Conservation (phyloP, 2,113 vertebrate species). For the Oryctolagus cuniculus region mOryCun1.1 NC_091443.1:24179001-24179500, state of each 20-base stretch:
- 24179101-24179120: not conserved
- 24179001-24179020: not conserved
- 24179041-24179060: not conserved
- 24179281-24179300: conserved; percentile 1
- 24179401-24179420: not conserved
- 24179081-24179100: not conserved
- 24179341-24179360: not conserved
- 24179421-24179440: not conserved
- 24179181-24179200: not conserved
- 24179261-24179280: not conserved
- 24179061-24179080: not conserved
- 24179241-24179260: not conserved
- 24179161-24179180: not conserved
- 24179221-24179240: not conserved
- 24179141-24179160: not conserved
- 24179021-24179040: too few relatives aligned
- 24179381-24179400: not conserved
- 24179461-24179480: not conserved
- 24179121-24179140: not conserved
- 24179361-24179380: not conserved
- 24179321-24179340: not conserved
- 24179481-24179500: not conserved
- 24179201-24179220: not conserved
- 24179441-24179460: not conserved
- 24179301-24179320: not conserved